phyloP scores from a whole-genome alignment of 1,140 invertebrate genomes.

The Trichogramma pretiosum region DNA sequence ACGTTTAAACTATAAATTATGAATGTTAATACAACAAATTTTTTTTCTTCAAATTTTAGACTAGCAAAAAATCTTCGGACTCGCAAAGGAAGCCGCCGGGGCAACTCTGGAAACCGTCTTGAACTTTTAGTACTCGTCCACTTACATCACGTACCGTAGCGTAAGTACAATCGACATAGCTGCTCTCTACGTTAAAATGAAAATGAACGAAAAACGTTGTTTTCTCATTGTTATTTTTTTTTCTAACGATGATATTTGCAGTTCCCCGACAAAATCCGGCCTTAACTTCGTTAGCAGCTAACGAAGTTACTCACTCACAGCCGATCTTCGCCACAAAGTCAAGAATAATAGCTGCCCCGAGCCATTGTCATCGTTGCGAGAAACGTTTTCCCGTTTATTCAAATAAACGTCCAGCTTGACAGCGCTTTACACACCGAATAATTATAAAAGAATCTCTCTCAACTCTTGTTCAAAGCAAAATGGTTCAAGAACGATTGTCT shows the following conservation, averaged over 20 bases:
- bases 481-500: constrained; percentile 27
- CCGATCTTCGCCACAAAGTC: background rate
- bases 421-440: constrained; percentile 9
- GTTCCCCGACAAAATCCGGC: background rate
- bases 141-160: constrained; percentile 73
- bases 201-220: background rate
- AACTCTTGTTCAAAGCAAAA: constrained; percentile 23
- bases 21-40: constrained; percentile 17
- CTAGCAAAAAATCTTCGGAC: constrained; percentile 64
- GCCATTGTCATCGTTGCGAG: constrained; percentile 20
- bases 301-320: constrained; percentile 4
- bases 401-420: too few species aligned
- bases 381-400: background rate
- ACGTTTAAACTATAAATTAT: constrained; percentile 2
- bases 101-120: constrained; percentile 67
- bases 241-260: too few species aligned
- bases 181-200: too few species aligned
- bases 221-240: background rate
- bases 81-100: constrained; percentile 63
- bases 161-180: constrained; percentile 36
- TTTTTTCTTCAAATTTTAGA: constrained; percentile 43
- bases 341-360: constrained; percentile 8
- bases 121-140: constrained; percentile 70
- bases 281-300: constrained; percentile 4
- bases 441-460: background rate